Evolutionary conservation across 2,797 vertebrate species (phyloP).

Genomic region (Sebastes elongatus): DNA sequence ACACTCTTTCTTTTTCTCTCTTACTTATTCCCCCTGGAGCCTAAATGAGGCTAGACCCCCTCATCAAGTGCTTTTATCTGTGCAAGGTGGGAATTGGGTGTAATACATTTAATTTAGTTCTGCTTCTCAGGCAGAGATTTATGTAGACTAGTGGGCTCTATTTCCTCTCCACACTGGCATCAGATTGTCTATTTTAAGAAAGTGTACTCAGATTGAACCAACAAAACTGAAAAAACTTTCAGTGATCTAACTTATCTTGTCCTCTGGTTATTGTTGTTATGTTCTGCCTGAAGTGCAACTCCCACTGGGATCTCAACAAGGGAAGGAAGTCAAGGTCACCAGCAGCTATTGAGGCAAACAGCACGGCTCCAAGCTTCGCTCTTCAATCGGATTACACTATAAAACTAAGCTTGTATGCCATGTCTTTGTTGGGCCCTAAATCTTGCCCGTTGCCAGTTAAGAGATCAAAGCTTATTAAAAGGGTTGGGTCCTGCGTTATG

Average conservation of each 20-base stretch:
- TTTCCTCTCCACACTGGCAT: neutral
- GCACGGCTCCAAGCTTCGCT: conserved; percentile 1
- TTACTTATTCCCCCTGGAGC: conserved; percentile 21
- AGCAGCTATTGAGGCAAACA: conserved; percentile 22
- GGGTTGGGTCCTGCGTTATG: neutral
- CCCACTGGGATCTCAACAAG: conserved; percentile 31
- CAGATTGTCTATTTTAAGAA: conserved; percentile 16
- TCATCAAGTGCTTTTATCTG: conserved; percentile 33
- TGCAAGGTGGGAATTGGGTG: conserved; percentile 29
- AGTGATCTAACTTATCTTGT: neutral
- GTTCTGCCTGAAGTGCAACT: conserved; percentile 4
- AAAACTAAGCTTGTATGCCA: conserved; percentile 22
- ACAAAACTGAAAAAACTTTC: conserved; percentile 2
- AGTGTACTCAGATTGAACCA: conserved; percentile 12
- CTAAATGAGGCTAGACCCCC: conserved; percentile 8
- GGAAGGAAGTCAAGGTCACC: conserved; percentile 67
- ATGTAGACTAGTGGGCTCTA: neutral
- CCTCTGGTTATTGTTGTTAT: conserved; percentile 5
- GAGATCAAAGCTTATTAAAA: conserved; percentile 23
- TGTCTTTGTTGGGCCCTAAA: conserved; percentile 1
- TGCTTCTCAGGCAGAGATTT: conserved; percentile 3
- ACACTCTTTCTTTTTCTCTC: neutral
- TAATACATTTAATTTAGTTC: conserved; percentile 35
- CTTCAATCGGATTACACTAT: conserved; percentile 5
- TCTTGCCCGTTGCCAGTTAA: neutral